A percentile compares a stretch with the other conserved stretches of the same genome.
phyloP scores from a whole-genome alignment of 2,888 invertebrate species.

The Phrixothrix hirtus region DNA sequence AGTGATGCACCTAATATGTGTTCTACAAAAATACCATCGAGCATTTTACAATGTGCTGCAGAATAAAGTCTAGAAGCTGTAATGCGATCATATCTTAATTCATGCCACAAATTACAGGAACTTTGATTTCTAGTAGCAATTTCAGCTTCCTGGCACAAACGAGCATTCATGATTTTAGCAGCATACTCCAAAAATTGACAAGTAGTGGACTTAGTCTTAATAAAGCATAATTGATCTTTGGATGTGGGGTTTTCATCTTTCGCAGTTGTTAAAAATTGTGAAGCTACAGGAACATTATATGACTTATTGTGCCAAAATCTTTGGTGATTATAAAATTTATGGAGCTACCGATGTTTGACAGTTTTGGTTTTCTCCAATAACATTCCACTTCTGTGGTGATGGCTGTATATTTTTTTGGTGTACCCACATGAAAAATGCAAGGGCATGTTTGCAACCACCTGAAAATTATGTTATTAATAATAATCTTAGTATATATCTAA shows the following conservation, averaged over 20 bases:
- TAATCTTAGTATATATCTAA: too few species aligned
- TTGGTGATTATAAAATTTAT: neutral
- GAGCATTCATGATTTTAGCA: neutral
- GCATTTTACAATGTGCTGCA: slow-evolving; percentile 31
- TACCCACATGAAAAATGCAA: slow-evolving; percentile 2
- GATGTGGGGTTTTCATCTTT: neutral
- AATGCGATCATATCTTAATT: slow-evolving; percentile 33
- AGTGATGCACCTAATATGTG: slow-evolving; percentile 33
- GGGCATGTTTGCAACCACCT: slow-evolving; percentile 11
- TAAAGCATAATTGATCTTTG: neutral
- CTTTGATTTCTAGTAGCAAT: neutral
- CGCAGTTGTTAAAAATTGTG: neutral
- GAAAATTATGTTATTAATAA: too few species aligned
- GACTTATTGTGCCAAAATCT: neutral
- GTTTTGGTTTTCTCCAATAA: slow-evolving; percentile 7
- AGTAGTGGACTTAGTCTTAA: neutral
- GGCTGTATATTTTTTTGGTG: slow-evolving; percentile 1
- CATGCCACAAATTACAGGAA: slow-evolving; percentile 24
- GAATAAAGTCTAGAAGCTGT: slow-evolving; percentile 34
- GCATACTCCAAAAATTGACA: too few species aligned
- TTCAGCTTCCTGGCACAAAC: neutral
- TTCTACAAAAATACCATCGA: slow-evolving; percentile 34
- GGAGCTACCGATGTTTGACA: neutral
- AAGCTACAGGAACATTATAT: neutral
- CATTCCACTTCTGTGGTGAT: neutral